Base-by-base conservation (phyloP, 2,113 vertebrate species). In the Macrotis lagotis region DNA sequence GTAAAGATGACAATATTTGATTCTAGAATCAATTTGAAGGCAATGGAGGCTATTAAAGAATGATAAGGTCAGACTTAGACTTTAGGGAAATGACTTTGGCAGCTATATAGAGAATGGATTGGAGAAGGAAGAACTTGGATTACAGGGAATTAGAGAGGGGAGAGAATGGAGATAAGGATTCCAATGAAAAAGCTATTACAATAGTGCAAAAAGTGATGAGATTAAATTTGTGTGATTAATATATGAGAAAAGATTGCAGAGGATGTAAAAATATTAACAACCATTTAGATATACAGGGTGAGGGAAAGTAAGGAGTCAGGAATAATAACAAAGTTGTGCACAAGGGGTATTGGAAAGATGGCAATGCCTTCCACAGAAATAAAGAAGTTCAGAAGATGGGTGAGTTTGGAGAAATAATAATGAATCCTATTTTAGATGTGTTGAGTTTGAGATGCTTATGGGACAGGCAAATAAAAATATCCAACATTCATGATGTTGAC, bases 381-480 rank as follows among this genome's bases (percentile, higher is more conserved):
- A 31, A 55, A n/a, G 37, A 91, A 59, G 89, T 22, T 10, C 90
- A 31, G 28, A 5, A 24, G 48, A 66, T 37, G 59, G 37, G 0
- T 83, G 66, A 83, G n/a, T 44, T 44, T 83, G 66, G 66, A 19
- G 66, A 83, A 83, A 24, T 31, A 44, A 83, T 83, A 44, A 83
- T 83, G n/a, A 83, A 44, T 44, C 19, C n/a, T 83, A 2, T 44
- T 8, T 83, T 83, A 44, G 16, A 24, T 44, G 66, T 44, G n/a
- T 88, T 88, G 94, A 92, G 11, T 92, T 90, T 90, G 31, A 90
- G 88, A 55, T 93, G 50, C 90, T 48, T 93, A 19, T 48, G n/a
- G 48, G 37, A 92, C 7, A 88, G 74, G 14, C 50, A 88, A 22
- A 52, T 91, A 48, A 88, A 93, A 12, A 55, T 90, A 24, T 37